Base-by-base conservation (phyloP, 2,113 vertebrate species). In the Bagarius yarrelli region DNA sequence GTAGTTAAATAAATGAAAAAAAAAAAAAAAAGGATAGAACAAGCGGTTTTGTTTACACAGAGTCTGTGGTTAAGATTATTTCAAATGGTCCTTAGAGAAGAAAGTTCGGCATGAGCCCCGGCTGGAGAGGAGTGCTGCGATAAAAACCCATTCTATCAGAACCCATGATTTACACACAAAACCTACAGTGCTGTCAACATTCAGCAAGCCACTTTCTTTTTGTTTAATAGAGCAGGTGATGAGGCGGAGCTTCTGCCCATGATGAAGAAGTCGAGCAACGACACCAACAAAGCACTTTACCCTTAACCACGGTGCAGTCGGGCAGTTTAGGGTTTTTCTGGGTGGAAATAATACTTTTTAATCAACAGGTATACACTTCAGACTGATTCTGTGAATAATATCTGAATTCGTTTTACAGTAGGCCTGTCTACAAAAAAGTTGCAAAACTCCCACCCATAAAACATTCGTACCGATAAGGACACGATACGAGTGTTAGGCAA, bases 1-100 rank as follows among this genome's bases (percentile, higher is more conserved):
- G 85, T 87, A 87, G 84, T 67, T 77, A 81, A 75, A 15, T 83
- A 61, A 34, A 40, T 50, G 78, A 79, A 47, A 19, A 27, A 61
- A 67, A 70, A 83, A 70, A 53, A 55, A 73, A 30, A 21, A 66
- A 67, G 74, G 80, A 72, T 82, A 84, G 81, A 50, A 70, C 2
- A 34, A 83, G 71, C 85, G 83, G 83, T 84, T 87, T 87, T 88
- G 86, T 90, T 90, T 88, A 88, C 87, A 88, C 83, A 73, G 85
- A 79, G 78, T 73, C 74, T 63, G 76, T 84, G 76, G 82, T 79
- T 66, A 86, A 87, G 72, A 81, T 83, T 81, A 83, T 80, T 71
- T 27, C 47, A 70, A 11, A 79, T 70, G 57, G 59, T 44, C 76
- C 74, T 81, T 76, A 69, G 73, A 81, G 84, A 73, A 47, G 71